Evolutionary conservation across 2,888 invertebrate species (phyloP), one percentile per base, ranked within the genome.

Genomic region (Omphaloscelis lunosa): DNA sequence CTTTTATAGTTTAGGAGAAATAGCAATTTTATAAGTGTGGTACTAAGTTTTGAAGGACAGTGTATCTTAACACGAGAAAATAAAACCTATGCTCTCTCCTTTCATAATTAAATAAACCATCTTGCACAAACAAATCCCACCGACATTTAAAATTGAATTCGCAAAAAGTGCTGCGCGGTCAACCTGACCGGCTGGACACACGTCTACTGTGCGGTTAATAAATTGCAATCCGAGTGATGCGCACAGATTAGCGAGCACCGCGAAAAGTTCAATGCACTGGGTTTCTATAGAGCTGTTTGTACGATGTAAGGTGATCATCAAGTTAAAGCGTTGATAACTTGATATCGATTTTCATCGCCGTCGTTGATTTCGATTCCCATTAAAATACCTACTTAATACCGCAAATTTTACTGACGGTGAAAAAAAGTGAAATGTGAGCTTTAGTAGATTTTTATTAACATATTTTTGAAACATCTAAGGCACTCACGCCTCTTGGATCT

Each of bases 201-300:
- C 90, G 93, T 91, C 89, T 86, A 83, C 85, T 86, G 85, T 76
- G 75, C 83, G 82, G 90, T 91, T 93, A 93, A 94, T 94, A 94
- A 94, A 94, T 93, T 92, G 93, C 93, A 92, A 93, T 90, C 92
- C 88, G 89, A 83, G 89, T 92, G 93, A 92, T 92, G 93, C 75
- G 82, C 86, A 82, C 85, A 87, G 91, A 91, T 91, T 92, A 92
- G 89, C 86, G 86, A 84, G 86, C 86, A 72, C 83, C 90, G 87
- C 88, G 89, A 89, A 91, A 91, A 90, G 94, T 93, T 93, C 93
- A 92, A 91, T 93, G 94, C 86, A 90, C 94, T 89, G 41, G 51
- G 58, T 89, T 80, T 34, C 0, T 88, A 90, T 84, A 84, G 94
- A 94, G 95, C 39, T 90, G 93, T 41, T 86, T 58, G 29, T 80